Conservation (phyloP, 1,140 invertebrate genomes). For the Drosophila ogumai region DNA sequence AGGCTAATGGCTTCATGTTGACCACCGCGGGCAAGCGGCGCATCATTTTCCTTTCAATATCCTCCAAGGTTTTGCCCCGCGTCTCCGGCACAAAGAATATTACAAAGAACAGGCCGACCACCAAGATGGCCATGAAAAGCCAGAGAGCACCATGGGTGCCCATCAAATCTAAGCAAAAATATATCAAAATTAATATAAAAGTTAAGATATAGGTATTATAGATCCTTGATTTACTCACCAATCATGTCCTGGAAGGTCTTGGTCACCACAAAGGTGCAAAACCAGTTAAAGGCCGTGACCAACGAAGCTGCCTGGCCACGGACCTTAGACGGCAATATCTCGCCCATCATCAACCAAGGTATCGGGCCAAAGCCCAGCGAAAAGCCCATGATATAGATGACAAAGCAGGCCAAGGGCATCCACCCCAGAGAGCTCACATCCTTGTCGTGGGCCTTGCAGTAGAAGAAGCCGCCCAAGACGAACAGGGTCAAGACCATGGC, state of each 20-base stretch:
- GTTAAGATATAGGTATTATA: not conserved
- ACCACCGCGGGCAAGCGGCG: slow-evolving; percentile 91
- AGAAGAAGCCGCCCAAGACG: slow-evolving; percentile 91
- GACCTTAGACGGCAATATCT: slow-evolving; percentile 92
- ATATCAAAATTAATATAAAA: not conserved
- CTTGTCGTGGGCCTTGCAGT: slow-evolving; percentile 86
- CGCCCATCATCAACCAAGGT: slow-evolving; percentile 97
- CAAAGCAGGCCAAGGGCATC: slow-evolving; percentile 92
- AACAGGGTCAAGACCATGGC: slow-evolving; percentile 91
- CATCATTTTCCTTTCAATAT: slow-evolving; percentile 93
- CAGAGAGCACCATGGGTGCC: slow-evolving; percentile 92
- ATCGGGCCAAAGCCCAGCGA: slow-evolving; percentile 96
- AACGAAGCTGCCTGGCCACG: slow-evolving; percentile 93
- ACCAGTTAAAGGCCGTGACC: slow-evolving; percentile 95
- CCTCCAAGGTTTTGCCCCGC: slow-evolving; percentile 94
- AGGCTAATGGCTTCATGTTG: slow-evolving; percentile 91
- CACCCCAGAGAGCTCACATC: slow-evolving; percentile 89
- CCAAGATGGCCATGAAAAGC: slow-evolving; percentile 91
- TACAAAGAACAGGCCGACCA: slow-evolving; percentile 91
- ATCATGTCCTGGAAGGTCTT: slow-evolving; percentile 93
- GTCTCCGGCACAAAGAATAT: slow-evolving; percentile 95
- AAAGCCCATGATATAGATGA: slow-evolving; percentile 95
- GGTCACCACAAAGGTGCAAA: slow-evolving; percentile 95
- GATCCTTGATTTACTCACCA: slow-evolving; percentile 38
- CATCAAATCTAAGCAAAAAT: slow-evolving; percentile 83